Base-by-base conservation (phyloP, 2,113 vertebrate genomes). In the Chionodraco myersi region DNA sequence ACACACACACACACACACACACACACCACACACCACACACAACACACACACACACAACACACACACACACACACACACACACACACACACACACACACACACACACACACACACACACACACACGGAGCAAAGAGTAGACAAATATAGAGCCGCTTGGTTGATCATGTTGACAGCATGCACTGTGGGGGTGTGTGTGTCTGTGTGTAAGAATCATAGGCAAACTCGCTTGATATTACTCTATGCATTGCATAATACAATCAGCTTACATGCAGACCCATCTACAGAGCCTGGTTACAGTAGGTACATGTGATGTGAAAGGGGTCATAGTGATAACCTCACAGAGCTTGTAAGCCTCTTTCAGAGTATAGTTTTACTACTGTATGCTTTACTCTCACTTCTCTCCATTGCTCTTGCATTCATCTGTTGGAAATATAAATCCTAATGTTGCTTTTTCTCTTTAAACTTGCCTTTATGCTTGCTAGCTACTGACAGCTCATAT, bases 101-200 rank as follows among this genome's bases (percentile, higher is more conserved):
- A 21, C 67, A 63, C 57, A 48, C 63, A 72, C 26, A 59, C 68
- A 58, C 68, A 66, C 52, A 51, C 34, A 34, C 47, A 36, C 12
- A 4, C 59, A 57, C 83, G 72, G 78, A 73, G 82, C 70, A 77
- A 81, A 81, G 77, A 62, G 4, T 34, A 34, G 62, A 79, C 75
- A 87, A 81, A 89, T 83, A 86, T 72, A 83, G 75, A 71, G 23
- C 67, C 14, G 44, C 80, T 71, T 61, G 52, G 51, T 71, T 82
- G 66, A 77, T 74, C 63, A 21, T 47, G 58, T 30, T 80, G 88
- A 90, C 83, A 51, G 87, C 2, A 52, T 60, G 18, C 18, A 30
- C 56, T 77, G 51, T 68, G 62, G 23, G n/a, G 36, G 45, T 12
- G 76, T 64, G 73, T 60, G 54, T 59, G 58, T 41, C 36, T 78